Percentiles rank a stretch among this genome's conserved stretches.
Conservation (phyloP, 1,140 invertebrate species). For the Lepidurus apus region DNA sequence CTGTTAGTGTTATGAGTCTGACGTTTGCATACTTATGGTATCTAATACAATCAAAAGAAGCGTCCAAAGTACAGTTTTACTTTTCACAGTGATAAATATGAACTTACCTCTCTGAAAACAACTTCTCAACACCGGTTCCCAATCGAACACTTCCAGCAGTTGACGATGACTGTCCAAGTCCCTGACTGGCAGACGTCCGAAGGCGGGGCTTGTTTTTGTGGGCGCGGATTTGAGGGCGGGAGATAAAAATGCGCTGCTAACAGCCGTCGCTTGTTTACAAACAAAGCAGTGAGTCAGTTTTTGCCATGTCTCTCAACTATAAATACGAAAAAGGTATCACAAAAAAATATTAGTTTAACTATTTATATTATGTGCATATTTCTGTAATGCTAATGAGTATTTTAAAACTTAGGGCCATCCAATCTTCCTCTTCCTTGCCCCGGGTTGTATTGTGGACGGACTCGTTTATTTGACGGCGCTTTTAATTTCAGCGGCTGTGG, state of each 20-base stretch:
- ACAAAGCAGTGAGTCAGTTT: background rate
- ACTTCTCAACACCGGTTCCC: background rate
- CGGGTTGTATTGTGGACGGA: slow-evolving; percentile 78
- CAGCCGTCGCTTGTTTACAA: background rate
- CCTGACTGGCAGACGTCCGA: background rate
- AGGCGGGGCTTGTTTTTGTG: background rate
- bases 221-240: background rate
- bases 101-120: too few species aligned
- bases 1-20: too few species aligned
- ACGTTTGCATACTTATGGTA: too few species aligned
- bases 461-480: slow-evolving; percentile 55
- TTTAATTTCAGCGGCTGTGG: slow-evolving; percentile 53
- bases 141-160: background rate
- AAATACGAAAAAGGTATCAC: background rate
- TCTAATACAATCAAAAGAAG: too few species aligned
- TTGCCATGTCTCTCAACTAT: background rate
- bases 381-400: background rate
- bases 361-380: background rate
- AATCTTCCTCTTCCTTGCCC: slow-evolving; percentile 54
- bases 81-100: too few species aligned
- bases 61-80: too few species aligned
- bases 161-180: background rate
- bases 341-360: background rate
- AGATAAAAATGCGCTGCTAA: background rate
- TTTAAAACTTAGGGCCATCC: background rate